phyloP scores from a whole-genome alignment of 1,140 invertebrate species.

The Cydia strobilella region DNA sequence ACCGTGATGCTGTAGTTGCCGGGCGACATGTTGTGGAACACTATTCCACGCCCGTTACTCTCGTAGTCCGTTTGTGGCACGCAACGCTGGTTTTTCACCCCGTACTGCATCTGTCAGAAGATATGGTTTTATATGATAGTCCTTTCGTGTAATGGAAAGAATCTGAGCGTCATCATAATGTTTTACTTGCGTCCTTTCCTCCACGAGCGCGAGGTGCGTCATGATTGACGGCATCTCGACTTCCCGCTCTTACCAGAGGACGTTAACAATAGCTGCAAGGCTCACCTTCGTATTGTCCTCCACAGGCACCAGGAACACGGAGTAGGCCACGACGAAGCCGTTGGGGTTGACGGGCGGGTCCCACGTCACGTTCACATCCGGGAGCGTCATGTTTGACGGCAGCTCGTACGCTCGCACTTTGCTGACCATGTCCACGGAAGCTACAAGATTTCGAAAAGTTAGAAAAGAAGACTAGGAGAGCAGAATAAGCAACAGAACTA shows the following conservation, averaged over 20 bases:
- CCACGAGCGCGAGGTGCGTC: too few species aligned
- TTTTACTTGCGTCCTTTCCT: too few species aligned
- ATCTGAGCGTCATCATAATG: too few species aligned
- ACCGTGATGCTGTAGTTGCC: conserved; percentile 93
- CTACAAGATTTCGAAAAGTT: conserved; percentile 55
- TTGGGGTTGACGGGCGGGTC: conserved; percentile 90
- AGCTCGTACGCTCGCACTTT: conserved; percentile 69
- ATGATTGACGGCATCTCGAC: too few species aligned
- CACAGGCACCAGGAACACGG: conserved; percentile 86
- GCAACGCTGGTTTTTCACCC: conserved; percentile 65
- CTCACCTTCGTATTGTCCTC: conserved; percentile 70
- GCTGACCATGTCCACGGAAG: conserved; percentile 82
- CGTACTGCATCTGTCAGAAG: conserved; percentile 43
- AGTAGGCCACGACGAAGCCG: conserved; percentile 91
- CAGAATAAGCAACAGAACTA: too few species aligned
- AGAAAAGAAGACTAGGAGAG: conserved; percentile 80
- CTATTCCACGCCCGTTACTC: conserved; percentile 46
- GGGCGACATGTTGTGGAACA: conserved; percentile 81
- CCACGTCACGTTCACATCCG: conserved; percentile 86
- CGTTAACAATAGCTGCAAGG: not conserved
- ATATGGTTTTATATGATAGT: not conserved
- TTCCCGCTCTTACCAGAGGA: too few species aligned
- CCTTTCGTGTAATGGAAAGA: too few species aligned
- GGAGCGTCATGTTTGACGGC: conserved; percentile 69
- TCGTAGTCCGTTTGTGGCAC: conserved; percentile 70